phyloP scores from a whole-genome alignment of 2,113 vertebrate species.

The Lontra canadensis region DNA sequence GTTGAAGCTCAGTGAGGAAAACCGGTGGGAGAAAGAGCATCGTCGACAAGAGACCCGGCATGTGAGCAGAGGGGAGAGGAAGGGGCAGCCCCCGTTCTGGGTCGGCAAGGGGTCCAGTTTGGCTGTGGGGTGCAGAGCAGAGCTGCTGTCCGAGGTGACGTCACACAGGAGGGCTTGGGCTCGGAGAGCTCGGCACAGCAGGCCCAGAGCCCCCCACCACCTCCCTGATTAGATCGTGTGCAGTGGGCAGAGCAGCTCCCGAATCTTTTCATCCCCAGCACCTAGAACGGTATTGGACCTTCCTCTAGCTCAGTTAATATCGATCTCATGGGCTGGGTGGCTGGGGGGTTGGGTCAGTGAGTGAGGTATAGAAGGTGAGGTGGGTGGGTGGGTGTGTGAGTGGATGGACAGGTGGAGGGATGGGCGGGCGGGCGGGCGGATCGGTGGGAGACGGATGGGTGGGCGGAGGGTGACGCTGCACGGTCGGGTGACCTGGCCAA shows the following conservation, averaged over 20 bases:
- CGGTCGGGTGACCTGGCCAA: background rate
- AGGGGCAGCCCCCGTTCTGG: accelerated
- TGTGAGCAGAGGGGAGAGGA: background rate
- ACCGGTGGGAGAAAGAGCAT: background rate
- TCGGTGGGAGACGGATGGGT: too few relatives aligned
- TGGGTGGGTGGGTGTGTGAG: background rate
- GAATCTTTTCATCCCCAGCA: background rate
- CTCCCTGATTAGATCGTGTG: too few relatives aligned
- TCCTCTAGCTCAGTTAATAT: background rate
- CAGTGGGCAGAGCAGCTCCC: background rate
- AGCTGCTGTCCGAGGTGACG: too few relatives aligned
- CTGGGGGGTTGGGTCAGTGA: background rate
- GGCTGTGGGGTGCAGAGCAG: background rate
- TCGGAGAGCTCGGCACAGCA: background rate
- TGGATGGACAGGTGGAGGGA: accelerated
- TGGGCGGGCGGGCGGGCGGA: too few relatives aligned
- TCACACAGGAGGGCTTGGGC: background rate
- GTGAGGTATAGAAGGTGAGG: background rate
- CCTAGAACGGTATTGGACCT: too few relatives aligned
- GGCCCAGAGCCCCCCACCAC: background rate
- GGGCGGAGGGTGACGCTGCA: background rate
- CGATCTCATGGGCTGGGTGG: background rate
- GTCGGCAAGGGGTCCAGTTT: accelerated
- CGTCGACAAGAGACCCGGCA: accelerated
- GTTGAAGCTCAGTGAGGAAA: background rate